Percentiles rank a stretch among this genome's conserved stretches.
Evolutionary conservation across 92 coral and sea anemone genomes (phyloP).

Genomic region (Bergia puertoricense): DNA sequence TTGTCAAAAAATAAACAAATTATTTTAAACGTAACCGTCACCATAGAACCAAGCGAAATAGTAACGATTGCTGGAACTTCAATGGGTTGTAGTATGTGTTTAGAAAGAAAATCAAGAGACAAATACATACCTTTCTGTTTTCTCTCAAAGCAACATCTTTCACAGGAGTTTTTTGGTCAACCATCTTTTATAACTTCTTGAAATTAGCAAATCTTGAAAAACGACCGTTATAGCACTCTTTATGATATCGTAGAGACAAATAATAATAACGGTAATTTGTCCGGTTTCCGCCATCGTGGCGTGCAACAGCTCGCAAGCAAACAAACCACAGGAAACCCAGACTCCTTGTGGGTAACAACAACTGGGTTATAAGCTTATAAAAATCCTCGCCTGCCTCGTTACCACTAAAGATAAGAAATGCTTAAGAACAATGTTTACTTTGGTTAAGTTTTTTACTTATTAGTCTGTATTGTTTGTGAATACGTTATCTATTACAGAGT

Average conservation of each 20-base stretch:
- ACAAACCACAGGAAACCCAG: slow-evolving; percentile 19
- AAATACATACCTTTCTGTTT: slow-evolving; percentile 17
- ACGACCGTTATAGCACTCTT: not conserved
- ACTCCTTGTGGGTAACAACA: too few relatives aligned
- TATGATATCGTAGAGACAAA: not conserved
- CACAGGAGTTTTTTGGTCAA: not conserved
- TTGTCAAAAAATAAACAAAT: too few relatives aligned
- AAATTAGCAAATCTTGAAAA: not conserved
- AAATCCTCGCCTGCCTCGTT: too few relatives aligned
- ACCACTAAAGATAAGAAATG: too few relatives aligned
- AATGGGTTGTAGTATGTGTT: not conserved
- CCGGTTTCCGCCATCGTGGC: slow-evolving; percentile 42
- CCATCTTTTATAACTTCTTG: slow-evolving; percentile 1
- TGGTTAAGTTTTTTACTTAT: too few relatives aligned
- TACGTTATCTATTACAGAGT: too few relatives aligned
- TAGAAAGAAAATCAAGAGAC: not conserved
- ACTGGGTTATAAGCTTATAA: too few relatives aligned
- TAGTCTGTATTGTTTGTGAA: too few relatives aligned
- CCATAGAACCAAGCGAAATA: too few relatives aligned
- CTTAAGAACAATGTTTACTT: too few relatives aligned
- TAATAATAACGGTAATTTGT: slow-evolving; percentile 31
- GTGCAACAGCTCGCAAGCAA: slow-evolving; percentile 39
- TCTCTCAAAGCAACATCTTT: slow-evolving; percentile 13
- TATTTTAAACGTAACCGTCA: not conserved
- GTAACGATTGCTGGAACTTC: not conserved